phyloP scores from a whole-genome alignment of 2,888 invertebrate species.

The Sphaerophoria taeniata region DNA sequence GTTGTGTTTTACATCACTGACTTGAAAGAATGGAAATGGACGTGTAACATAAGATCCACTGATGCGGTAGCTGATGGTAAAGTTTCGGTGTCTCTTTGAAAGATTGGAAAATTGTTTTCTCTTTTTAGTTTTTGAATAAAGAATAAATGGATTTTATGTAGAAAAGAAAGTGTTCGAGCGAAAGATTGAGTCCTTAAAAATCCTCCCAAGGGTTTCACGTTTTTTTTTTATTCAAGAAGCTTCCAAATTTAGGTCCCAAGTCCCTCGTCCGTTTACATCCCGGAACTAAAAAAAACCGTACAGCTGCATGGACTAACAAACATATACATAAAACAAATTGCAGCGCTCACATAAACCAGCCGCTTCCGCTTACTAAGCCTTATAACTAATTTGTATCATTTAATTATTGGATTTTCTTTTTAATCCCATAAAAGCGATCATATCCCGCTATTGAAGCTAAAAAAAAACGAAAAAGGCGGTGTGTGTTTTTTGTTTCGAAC shows the following conservation, averaged over 20 bases:
- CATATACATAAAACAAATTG: not conserved
- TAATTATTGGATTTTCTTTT: conserved; percentile 50
- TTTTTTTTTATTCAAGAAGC: too few relatives aligned
- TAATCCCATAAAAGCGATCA: conserved; percentile 54
- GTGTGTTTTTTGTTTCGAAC: not conserved
- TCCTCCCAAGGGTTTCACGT: too few relatives aligned
- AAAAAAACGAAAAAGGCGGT: not conserved
- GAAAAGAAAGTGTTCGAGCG: too few relatives aligned
- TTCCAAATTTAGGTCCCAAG: too few relatives aligned
- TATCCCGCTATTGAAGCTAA: not conserved
- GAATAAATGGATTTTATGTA: too few relatives aligned
- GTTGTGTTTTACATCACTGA: conserved; percentile 23
- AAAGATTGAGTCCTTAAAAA: too few relatives aligned
- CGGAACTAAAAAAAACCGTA: not conserved
- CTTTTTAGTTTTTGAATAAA: too few relatives aligned
- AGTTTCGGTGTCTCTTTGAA: not conserved
- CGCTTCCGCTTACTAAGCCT: not conserved
- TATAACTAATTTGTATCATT: conserved; percentile 56
- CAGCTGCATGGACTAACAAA: not conserved
- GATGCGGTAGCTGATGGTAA: conserved; percentile 27
- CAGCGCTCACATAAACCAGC: not conserved
- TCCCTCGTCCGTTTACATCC: too few relatives aligned
- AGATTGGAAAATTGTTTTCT: too few relatives aligned
- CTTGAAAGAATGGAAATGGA: conserved; percentile 34
- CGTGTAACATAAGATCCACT: conserved; percentile 29